Evolutionary conservation across 2,888 invertebrate species (phyloP).

Genomic region (Creontiades dilutus): DNA sequence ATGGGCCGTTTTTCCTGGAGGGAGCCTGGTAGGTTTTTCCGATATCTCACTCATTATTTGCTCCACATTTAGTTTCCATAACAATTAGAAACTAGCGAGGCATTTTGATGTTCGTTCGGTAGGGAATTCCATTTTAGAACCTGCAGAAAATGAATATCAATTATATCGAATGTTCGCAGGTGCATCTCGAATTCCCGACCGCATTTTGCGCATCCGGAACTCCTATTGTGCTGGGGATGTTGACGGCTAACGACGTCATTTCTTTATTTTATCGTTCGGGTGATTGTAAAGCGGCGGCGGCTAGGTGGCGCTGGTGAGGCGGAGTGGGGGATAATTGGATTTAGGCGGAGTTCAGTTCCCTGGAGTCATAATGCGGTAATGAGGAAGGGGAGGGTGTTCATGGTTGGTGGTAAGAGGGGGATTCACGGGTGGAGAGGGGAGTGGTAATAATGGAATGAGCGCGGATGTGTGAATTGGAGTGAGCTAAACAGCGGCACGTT

Average conservation of each 20-base stretch:
- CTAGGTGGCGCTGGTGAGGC: neutral
- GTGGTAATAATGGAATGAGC: conserved; percentile 23
- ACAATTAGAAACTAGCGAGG: too few relatives aligned
- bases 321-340: neutral
- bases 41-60: too few relatives aligned
- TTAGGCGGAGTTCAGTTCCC: conserved; percentile 15
- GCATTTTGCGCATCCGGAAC: neutral
- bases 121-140: too few relatives aligned
- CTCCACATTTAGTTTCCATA: too few relatives aligned
- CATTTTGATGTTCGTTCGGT: too few relatives aligned
- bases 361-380: conserved; percentile 22
- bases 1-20: too few relatives aligned
- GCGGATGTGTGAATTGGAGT: conserved; percentile 38
- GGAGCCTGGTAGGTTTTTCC: too few relatives aligned
- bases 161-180: neutral
- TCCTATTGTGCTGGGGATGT: neutral
- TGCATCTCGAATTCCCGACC: neutral
- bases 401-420: neutral
- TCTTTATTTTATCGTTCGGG: neutral
- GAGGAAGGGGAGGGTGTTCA: neutral
- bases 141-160: too few relatives aligned
- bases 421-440: neutral
- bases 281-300: neutral
- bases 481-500: conserved; percentile 1
- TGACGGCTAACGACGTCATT: neutral